phyloP scores from a whole-genome alignment of 2,797 vertebrate genomes.

The Enteromius paludinosus region DNA sequence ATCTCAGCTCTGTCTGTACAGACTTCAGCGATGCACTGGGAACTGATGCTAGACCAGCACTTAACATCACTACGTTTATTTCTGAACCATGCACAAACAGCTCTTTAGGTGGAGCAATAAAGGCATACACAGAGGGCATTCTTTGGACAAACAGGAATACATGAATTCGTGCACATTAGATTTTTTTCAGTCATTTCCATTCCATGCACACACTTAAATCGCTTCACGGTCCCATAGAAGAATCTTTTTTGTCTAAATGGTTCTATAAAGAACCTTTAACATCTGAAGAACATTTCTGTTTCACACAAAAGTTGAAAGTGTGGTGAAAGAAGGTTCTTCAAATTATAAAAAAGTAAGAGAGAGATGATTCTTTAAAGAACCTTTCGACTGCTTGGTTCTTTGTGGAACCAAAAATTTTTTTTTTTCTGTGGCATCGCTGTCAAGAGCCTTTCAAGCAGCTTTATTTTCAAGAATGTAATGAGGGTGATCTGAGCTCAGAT shows the following conservation, averaged over 20 bases:
- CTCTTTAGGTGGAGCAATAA: slow-evolving; percentile 1
- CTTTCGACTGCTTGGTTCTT: background rate
- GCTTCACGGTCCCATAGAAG: background rate
- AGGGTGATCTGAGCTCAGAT: slow-evolving; percentile 5
- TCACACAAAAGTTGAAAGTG: background rate
- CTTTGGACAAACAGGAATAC: background rate
- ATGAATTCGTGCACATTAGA: background rate
- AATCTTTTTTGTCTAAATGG: background rate
- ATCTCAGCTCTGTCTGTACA: slow-evolving; percentile 14
- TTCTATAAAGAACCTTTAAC: background rate
- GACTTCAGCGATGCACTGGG: background rate
- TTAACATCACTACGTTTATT: background rate
- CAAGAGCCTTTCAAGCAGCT: background rate
- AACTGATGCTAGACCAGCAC: slow-evolving; percentile 10
- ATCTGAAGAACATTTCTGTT: background rate
- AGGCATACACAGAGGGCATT: background rate
- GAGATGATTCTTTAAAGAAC: background rate
- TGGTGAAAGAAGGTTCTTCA: background rate
- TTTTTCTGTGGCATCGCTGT: background rate
- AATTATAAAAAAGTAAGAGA: too few species aligned
- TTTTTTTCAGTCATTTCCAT: background rate
- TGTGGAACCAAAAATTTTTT: background rate
- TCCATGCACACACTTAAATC: background rate
- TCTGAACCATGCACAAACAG: background rate
- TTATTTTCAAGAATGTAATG: background rate